Conservation (phyloP, 2,797 vertebrate species). For the Chelmon rostratus region DNA sequence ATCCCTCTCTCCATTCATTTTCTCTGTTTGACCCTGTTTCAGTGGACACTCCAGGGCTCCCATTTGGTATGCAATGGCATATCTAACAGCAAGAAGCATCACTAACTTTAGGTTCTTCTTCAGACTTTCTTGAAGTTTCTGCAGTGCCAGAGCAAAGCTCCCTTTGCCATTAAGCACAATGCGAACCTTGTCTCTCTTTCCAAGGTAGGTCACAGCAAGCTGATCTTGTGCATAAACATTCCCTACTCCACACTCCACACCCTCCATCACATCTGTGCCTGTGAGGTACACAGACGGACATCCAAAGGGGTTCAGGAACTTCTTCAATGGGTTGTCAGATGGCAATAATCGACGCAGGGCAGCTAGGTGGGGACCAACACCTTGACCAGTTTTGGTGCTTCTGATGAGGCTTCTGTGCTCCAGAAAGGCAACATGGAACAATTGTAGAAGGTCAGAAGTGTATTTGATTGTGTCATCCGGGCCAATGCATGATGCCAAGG, state of each 20-base stretch:
- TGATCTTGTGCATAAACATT: conserved; percentile 88
- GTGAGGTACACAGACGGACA: conserved; percentile 88
- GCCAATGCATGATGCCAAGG: conserved; percentile 66
- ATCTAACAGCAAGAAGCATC: conserved; percentile 84
- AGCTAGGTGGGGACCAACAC: conserved; percentile 86
- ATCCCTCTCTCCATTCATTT: conserved; percentile 58
- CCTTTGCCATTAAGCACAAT: conserved; percentile 86
- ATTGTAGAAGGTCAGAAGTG: conserved; percentile 72
- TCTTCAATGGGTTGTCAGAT: conserved; percentile 82
- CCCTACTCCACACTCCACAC: conserved; percentile 86
- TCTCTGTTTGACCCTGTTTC: conserved; percentile 60
- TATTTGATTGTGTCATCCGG: conserved; percentile 69
- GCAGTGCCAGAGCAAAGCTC: conserved; percentile 77
- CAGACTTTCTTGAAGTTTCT: conserved; percentile 79
- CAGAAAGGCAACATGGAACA: conserved; percentile 85
- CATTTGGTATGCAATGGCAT: conserved; percentile 85
- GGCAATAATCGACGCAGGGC: conserved; percentile 78
- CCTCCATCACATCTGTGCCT: conserved; percentile 84
- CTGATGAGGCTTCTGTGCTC: conserved; percentile 86
- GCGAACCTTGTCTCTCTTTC: conserved; percentile 82
- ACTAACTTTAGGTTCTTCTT: conserved; percentile 79
- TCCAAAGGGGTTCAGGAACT: conserved; percentile 84
- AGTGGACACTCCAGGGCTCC: conserved; percentile 82
- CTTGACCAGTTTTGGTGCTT: conserved; percentile 84
- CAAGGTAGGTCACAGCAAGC: conserved; percentile 87